Evolutionary conservation across 2,113 vertebrate species (phyloP).

Genomic region (Anas platyrhynchos): DNA sequence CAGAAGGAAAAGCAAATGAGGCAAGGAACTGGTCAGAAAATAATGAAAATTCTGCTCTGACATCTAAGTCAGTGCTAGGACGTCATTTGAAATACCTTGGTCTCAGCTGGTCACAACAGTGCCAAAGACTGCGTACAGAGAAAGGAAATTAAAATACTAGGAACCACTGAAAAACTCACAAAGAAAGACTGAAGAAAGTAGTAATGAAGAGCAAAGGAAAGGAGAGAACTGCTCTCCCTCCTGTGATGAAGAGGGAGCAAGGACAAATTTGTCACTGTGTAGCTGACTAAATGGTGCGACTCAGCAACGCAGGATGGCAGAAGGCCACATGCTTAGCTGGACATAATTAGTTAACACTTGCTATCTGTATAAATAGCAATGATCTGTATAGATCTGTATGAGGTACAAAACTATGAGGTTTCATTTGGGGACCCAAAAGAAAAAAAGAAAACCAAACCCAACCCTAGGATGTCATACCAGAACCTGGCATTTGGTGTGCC

Average conservation of each 20-base stretch:
- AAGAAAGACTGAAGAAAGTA: neutral
- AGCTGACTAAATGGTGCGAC: neutral
- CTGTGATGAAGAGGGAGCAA: neutral
- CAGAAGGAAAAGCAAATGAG: neutral
- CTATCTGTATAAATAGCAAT: neutral
- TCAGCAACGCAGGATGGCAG: neutral
- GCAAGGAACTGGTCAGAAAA: neutral
- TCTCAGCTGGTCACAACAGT: neutral
- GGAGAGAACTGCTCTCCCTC: neutral
- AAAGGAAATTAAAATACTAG: neutral
- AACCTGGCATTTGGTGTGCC: neutral
- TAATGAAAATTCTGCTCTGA: neutral
- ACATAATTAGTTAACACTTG: neutral
- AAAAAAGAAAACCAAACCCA: no score
- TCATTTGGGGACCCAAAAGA: neutral
- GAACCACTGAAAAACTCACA: neutral
- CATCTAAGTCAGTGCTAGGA: neutral
- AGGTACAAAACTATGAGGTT: neutral
- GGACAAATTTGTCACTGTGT: neutral
- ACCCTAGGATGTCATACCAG: neutral
- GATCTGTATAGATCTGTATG: neutral
- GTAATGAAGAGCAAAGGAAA: neutral
- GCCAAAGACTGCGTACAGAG: neutral
- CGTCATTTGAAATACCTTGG: neutral
- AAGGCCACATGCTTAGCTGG: neutral